Evolutionary conservation across 2,888 invertebrate genomes (phyloP).

Genomic region (Galerucella nymphaeae): DNA sequence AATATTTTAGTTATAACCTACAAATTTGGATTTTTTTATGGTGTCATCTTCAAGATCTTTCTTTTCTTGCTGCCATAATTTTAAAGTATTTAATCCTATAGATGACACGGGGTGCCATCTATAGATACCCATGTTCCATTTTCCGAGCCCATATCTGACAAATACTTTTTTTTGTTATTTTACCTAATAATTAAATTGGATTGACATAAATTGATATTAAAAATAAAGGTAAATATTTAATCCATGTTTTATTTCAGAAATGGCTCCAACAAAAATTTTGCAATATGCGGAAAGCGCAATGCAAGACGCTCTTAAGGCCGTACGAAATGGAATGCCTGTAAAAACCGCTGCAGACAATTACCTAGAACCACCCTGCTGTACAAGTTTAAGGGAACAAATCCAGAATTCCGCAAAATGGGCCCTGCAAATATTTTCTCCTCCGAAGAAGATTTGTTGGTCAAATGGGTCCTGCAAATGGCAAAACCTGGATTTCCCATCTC

Average conservation of each 20-base stretch:
- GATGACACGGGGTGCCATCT: slow-evolving; percentile 16
- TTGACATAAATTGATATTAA: neutral
- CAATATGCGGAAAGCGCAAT: slow-evolving; percentile 13
- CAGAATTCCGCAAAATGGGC: slow-evolving; percentile 12
- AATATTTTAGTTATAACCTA: slow-evolving; percentile 13
- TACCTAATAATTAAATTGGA: neutral
- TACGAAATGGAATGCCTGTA: neutral
- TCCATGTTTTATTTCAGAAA: slow-evolving; percentile 19
- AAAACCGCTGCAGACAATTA: slow-evolving; percentile 17
- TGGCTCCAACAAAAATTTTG: slow-evolving; percentile 19
- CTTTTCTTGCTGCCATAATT: slow-evolving; percentile 3
- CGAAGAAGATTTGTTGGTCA: slow-evolving; percentile 17
- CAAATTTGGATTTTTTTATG: slow-evolving; percentile 5
- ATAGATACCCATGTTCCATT: neutral
- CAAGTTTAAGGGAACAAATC: slow-evolving; percentile 20
- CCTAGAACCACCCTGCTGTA: slow-evolving; percentile 18
- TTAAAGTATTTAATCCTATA: slow-evolving; percentile 8
- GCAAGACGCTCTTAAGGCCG: too few species aligned
- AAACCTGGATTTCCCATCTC: slow-evolving; percentile 21
- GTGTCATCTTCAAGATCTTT: slow-evolving; percentile 15
- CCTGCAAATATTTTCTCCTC: slow-evolving; percentile 1
- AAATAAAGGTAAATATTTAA: slow-evolving; percentile 10
- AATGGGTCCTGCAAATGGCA: slow-evolving; percentile 19
- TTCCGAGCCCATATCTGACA: slow-evolving; percentile 17
- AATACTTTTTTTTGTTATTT: slow-evolving; percentile 4